A percentile compares a stretch with the other conserved stretches of the same genome.
phyloP scores from a whole-genome alignment of 1,140 invertebrate genomes.

The Helicoverpa armigera region DNA sequence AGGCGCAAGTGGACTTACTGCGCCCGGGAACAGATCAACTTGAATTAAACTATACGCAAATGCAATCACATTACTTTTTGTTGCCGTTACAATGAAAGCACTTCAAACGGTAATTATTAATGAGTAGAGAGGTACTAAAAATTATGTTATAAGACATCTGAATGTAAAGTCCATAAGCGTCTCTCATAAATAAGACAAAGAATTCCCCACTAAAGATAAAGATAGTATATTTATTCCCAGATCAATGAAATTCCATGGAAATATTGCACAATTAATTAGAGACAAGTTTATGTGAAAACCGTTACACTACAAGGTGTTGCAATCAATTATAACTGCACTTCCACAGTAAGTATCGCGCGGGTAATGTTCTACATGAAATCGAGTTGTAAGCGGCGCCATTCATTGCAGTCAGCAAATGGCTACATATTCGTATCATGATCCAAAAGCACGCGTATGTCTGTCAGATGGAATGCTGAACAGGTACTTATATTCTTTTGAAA shows the following conservation, averaged over 20 bases:
- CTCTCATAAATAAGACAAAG: too few species aligned
- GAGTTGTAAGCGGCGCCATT: not conserved
- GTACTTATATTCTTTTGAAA: not conserved
- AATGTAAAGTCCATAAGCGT: too few species aligned
- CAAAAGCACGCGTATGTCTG: not conserved
- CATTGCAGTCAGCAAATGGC: conserved; percentile 15
- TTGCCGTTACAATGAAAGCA: not conserved
- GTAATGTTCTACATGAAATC: conserved; percentile 2
- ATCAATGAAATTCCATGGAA: too few species aligned
- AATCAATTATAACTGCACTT: conserved; percentile 14
- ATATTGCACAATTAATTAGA: too few species aligned
- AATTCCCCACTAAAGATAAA: too few species aligned
- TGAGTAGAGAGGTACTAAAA: too few species aligned
- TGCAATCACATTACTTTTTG: not conserved
- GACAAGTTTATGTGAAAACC: too few species aligned
- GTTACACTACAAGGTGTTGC: not conserved
- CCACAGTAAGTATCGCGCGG: not conserved
- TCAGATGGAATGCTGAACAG: not conserved
- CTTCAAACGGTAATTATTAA: too few species aligned
- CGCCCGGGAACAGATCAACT: not conserved
- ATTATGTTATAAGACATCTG: too few species aligned
- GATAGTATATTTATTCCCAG: too few species aligned
- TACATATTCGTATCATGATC: not conserved
- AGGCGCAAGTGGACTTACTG: conserved; percentile 23
- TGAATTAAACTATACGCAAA: not conserved